Base-by-base conservation (phyloP, 1,140 invertebrate species). In the Dinothrombium tinctorium region DNA sequence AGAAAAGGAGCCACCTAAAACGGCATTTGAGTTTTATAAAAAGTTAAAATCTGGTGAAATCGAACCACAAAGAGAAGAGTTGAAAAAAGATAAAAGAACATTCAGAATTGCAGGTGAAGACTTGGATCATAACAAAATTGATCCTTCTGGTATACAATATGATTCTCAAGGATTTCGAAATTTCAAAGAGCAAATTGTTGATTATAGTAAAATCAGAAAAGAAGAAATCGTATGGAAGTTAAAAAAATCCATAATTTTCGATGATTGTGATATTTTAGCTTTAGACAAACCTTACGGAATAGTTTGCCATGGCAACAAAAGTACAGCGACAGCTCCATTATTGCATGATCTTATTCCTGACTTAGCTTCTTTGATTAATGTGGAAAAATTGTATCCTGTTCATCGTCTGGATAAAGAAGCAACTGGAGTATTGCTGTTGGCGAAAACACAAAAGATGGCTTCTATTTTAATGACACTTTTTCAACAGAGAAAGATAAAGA, bases 381-480 rank as follows among this genome's bases (percentile, higher is more conserved):
- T 17, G 9, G 1, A 26, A 35, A 50, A 48, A 12, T 52, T 69
- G 1, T 57, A 59, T 44, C 53, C 62, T 11, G 55, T 67, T 4
- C 66, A 69, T 48, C 50, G 65, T 35, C 52, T 69, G 25, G 66
- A 67, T 47, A 60, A 60, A 47, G 58, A 65, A 37, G 61, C 64
- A 2, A 64, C 64, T 37, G 67, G 66, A 58, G 38, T 54, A 26
- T 24, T 45, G 20, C 36, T 51, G 23, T 33, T 51, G 1, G 44
- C 49, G 7, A 47, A 59, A 47, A 59, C 52, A 28, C 43, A 56
- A 43, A 44, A 53, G 37, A 57, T 56, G 41, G 62, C 63, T 8
- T 37, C 47, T 7, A 48, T 46, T 8, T 40, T 69, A 20, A 53
- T 56, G 26, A 41, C 50, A 14, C 54, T 63, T 44, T 66, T 67